Evolutionary conservation across 1,140 invertebrate species (phyloP), one percentile per base, ranked within the genome.

Genomic region (Euura saliciscinereae): DNA sequence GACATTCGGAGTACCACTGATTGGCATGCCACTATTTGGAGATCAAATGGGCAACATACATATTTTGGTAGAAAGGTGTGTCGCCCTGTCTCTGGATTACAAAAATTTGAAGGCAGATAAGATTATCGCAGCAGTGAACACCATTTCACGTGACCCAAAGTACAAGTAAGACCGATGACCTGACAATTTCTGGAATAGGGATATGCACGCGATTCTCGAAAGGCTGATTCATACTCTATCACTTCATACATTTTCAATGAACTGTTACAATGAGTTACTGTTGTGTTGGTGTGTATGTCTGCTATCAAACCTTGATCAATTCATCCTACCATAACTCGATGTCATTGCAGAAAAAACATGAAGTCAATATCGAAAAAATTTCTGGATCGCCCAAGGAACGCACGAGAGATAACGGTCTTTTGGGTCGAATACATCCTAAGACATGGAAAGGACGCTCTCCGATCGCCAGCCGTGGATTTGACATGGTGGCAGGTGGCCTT

Each of bases 391-490:
- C 88, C 86, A 8, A 76, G 86, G 43, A 80, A 84, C 0, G 89
- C 91, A 0, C 70, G 91, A 71, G 89, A 92, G 13, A 88, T 87
- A 2, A 91, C 91, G 0, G 83, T 91, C 1, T 92, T 88, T 77
- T 92, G 91, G 90, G 87, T 90, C 0, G 92, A 94, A 76, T 90
- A 93, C 73, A 87, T 93, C 0, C 81, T 91, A 0, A 85, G 90
- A 59, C 90, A 93, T 73, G 79, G 79, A 44, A 71, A 70, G 13
- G 71, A 74, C 59, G 45, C 46, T 45, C 77, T 89, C n/a, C 82
- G 79, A 68, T 85, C 86, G 4, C 78, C 83, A 43, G 74, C 79
- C 10, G 68, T 82, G 44, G 77, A 82, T 44, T 75, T 87, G 68
- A 59, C 51, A 0, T 87, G 87, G 83, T 88, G 84, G 77, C 80